Conservation (phyloP, 2,113 vertebrate genomes). For the Uropsilus gracilis region DNA sequence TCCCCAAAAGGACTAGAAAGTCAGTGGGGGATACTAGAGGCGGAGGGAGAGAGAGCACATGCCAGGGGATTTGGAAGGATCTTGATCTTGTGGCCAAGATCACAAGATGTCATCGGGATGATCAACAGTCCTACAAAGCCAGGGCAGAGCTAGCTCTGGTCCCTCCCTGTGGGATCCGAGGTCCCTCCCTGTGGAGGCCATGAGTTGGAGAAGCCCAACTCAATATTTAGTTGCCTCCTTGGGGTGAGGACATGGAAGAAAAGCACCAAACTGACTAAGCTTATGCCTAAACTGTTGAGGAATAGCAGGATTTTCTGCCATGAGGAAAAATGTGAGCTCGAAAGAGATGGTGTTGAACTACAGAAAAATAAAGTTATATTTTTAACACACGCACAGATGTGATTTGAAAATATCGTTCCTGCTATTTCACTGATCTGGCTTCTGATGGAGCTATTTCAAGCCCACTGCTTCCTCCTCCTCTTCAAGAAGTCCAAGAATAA, state of each 20-base stretch:
- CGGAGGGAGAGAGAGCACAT: background rate
- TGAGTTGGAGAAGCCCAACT: background rate
- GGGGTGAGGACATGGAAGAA: background rate
- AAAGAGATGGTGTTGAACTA: slow-evolving; percentile 56
- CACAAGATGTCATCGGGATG: background rate
- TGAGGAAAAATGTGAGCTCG: slow-evolving; percentile 37
- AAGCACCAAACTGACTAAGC: slow-evolving; percentile 38
- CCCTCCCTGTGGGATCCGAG: background rate
- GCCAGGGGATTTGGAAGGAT: background rate
- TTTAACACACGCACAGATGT: slow-evolving; percentile 39
- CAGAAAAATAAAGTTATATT: slow-evolving; percentile 55
- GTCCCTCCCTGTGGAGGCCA: background rate
- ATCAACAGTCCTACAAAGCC: background rate
- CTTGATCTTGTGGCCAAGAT: background rate
- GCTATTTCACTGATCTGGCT: slow-evolving; percentile 38
- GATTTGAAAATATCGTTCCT: slow-evolving; percentile 58
- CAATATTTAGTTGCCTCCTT: background rate
- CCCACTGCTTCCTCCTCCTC: slow-evolving; percentile 17
- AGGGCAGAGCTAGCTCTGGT: no score
- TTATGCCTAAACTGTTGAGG: slow-evolving; percentile 56
- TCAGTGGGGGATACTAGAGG: background rate
- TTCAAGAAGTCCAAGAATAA: slow-evolving; percentile 48
- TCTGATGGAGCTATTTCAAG: slow-evolving; percentile 37
- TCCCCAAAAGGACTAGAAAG: background rate
- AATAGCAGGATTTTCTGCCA: slow-evolving; percentile 32